Evolutionary conservation across 2,888 invertebrate species (phyloP).

Genomic region (Aelia acuminata): DNA sequence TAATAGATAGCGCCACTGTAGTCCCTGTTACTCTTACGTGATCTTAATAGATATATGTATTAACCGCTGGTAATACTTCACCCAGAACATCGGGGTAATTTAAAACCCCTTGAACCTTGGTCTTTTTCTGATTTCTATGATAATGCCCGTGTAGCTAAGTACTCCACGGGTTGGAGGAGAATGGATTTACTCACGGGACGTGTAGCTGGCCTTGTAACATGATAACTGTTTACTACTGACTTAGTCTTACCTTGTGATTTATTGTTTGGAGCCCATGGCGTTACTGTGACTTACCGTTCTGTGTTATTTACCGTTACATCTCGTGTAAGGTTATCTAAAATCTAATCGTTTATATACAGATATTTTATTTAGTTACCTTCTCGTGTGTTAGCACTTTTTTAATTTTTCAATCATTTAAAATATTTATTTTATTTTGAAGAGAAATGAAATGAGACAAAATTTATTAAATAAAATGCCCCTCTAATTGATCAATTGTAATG

Average conservation of each 20-base stretch:
- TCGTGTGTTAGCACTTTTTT: too few species aligned
- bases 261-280: not conserved
- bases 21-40: not conserved
- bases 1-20: constrained; percentile 29
- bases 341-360: not conserved
- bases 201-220: constrained; percentile 30
- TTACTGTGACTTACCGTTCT: not conserved
- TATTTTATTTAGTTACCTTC: not conserved
- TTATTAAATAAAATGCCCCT: too few species aligned
- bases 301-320: not conserved
- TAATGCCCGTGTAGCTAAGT: constrained; percentile 32
- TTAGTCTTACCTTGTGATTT: not conserved
- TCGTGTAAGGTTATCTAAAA: not conserved
- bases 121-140: constrained; percentile 50
- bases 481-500: too few species aligned
- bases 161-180: not conserved
- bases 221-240: constrained; percentile 44
- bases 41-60: constrained; percentile 39
- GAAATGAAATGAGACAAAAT: too few species aligned
- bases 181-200: constrained; percentile 3
- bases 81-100: constrained; percentile 30
- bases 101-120: constrained; percentile 13
- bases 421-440: too few species aligned
- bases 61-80: constrained; percentile 20
- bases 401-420: too few species aligned